These are phyloP conservation scores for Eristalis intricaria DNA, from an alignment of 2,888 invertebrate species.

Conservation along the genomic window DNA sequence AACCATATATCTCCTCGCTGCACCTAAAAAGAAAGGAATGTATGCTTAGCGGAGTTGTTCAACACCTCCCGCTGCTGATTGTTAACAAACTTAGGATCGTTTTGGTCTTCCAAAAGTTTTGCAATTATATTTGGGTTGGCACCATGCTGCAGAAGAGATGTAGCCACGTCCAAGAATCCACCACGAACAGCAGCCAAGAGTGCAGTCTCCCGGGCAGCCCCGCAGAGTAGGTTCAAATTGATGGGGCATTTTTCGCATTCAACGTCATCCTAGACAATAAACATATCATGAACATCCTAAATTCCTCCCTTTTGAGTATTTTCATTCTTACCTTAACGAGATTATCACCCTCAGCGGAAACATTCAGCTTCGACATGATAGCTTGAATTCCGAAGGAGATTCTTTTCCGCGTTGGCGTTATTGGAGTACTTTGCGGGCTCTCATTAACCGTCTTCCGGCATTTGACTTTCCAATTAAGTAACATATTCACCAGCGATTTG, in stretches of 20 bases:
- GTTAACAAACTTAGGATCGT: constrained; percentile 78
- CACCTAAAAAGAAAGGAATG: constrained; percentile 71
- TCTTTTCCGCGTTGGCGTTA: constrained; percentile 84
- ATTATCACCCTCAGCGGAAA: constrained; percentile 83
- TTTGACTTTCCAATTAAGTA: constrained; percentile 88
- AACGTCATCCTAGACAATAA: constrained; percentile 70
- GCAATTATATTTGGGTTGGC: constrained; percentile 90
- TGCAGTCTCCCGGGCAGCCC: constrained; percentile 90
- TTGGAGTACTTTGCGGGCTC: constrained; percentile 78
- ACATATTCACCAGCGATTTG: constrained; percentile 87
- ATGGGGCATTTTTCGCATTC: constrained; percentile 85
- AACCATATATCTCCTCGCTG: constrained; percentile 80
- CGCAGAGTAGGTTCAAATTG: constrained; percentile 88
- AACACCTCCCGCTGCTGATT: background rate
- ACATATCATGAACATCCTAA: too few species aligned
- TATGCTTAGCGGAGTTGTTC: background rate
- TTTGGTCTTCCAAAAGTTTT: constrained; percentile 80
- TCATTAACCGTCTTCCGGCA: constrained; percentile 79
- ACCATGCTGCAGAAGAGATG: constrained; percentile 87
- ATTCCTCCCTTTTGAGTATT: too few species aligned
- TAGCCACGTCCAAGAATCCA: constrained; percentile 87
- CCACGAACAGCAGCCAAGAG: constrained; percentile 91
- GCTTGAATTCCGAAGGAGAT: constrained; percentile 94
- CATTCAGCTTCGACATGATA: constrained; percentile 91
- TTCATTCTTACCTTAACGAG: constrained; percentile 80